These are phyloP conservation scores for Ceratothoa steindachneri DNA, from an alignment of 2,888 invertebrate species.

Conservation along the genomic window DNA sequence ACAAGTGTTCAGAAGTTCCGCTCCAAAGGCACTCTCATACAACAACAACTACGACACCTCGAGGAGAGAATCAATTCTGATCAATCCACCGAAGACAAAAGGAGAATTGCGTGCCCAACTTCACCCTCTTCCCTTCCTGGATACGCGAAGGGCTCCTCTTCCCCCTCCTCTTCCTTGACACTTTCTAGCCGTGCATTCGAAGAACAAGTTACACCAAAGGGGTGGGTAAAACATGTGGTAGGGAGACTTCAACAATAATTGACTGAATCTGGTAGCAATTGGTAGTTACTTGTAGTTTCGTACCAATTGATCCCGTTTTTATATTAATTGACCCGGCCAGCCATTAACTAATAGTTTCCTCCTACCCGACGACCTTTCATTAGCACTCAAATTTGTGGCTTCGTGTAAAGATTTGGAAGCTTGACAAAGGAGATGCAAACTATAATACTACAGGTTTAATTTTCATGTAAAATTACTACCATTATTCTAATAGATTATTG, in stretches of 20 bases:
- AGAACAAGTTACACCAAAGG: conserved; percentile 53
- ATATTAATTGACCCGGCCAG: no score
- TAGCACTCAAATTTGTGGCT: no score
- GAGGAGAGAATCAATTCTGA: conserved; percentile 50
- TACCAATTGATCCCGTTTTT: no score
- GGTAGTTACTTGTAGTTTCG: no score
- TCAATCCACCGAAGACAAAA: background rate
- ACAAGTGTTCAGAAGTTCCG: conserved; percentile 28
- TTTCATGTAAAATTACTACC: no score
- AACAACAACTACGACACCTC: conserved; percentile 52
- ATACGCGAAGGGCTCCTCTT: no score
- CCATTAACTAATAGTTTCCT: no score
- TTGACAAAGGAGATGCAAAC: no score
- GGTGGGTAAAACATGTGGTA: conserved; percentile 72
- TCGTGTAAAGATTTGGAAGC: no score
- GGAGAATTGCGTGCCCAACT: background rate
- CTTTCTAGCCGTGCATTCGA: background rate
- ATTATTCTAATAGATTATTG: no score
- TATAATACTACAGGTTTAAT: no score
- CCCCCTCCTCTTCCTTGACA: conserved; percentile 13
- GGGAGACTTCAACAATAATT: conserved; percentile 61
- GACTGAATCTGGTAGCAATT: conserved; percentile 44
- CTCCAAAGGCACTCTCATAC: conserved; percentile 50
- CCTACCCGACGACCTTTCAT: no score
- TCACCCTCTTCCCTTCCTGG: conserved; percentile 13